A percentile compares a stretch with the other conserved stretches of the same genome.
Evolutionary conservation across 2,113 vertebrate species (phyloP).

Genomic region (Meriones unguiculatus): DNA sequence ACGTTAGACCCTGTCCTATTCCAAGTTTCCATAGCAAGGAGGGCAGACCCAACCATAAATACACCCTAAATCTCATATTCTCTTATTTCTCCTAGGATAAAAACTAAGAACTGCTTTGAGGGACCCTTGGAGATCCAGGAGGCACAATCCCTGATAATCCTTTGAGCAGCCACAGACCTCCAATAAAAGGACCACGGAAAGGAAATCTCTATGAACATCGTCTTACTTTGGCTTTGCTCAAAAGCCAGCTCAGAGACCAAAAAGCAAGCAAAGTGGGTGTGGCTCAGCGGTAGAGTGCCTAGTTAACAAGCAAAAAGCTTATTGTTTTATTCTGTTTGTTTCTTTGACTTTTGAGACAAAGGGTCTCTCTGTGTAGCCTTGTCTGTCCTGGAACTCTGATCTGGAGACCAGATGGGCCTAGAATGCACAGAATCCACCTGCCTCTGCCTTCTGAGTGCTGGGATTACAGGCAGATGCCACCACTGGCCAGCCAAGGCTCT

Average conservation of each 20-base stretch:
- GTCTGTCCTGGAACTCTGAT: neutral
- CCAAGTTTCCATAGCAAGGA: neutral
- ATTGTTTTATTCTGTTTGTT: neutral
- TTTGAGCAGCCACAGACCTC: neutral
- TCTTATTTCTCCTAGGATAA: constrained; percentile 56
- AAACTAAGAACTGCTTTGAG: constrained; percentile 7
- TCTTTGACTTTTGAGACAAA: neutral
- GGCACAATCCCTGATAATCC: neutral
- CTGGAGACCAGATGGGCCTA: neutral
- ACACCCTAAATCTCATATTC: neutral
- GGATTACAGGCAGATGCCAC: neutral
- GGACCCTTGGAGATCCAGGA: neutral
- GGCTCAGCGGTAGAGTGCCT: neutral
- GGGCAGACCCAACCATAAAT: neutral
- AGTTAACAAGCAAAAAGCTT: neutral
- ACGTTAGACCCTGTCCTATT: neutral
- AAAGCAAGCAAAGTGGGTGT: neutral
- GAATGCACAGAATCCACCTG: neutral
- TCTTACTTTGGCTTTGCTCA: neutral
- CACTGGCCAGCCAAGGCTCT: neutral
- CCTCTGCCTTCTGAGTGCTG: neutral
- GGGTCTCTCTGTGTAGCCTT: neutral
- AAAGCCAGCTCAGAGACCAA: neutral
- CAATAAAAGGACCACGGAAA: constrained; percentile 58
- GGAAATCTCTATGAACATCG: fast-evolving